Conservation (phyloP, 2,888 invertebrate species). For the Brachyptera putata region DNA sequence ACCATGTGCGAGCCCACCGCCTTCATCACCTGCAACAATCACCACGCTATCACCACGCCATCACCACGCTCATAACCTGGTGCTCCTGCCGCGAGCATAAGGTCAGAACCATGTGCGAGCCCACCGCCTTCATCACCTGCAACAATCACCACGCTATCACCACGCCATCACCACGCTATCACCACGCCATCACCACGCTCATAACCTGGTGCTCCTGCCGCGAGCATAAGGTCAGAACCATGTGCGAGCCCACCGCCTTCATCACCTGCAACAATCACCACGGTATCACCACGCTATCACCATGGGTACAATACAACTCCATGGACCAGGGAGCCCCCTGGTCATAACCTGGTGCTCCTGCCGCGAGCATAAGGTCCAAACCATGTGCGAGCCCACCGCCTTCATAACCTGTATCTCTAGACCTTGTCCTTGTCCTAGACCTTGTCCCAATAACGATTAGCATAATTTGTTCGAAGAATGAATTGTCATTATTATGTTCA, state of each 20-base stretch:
- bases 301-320: too few species aligned
- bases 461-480: background rate
- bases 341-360: constrained; percentile 61
- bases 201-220: constrained; percentile 58
- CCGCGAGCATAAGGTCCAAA: constrained; percentile 72
- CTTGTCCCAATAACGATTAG: too few species aligned
- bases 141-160: constrained; percentile 51
- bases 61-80: too few species aligned
- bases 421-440: too few species aligned
- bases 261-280: constrained; percentile 74
- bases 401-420: constrained; percentile 70
- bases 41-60: too few species aligned
- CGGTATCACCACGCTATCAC: too few species aligned
- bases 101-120: constrained; percentile 71
- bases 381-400: constrained; percentile 70
- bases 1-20: constrained; percentile 73
- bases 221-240: constrained; percentile 76
- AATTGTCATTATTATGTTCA: background rate
- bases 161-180: constrained; percentile 28
- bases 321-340: too few species aligned
- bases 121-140: constrained; percentile 72
- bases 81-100: constrained; percentile 65
- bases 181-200: constrained; percentile 54
- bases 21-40: constrained; percentile 73
- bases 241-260: constrained; percentile 70